phyloP scores from a whole-genome alignment of 2,797 vertebrate species.

The Poeciliopsis gracilis region DNA sequence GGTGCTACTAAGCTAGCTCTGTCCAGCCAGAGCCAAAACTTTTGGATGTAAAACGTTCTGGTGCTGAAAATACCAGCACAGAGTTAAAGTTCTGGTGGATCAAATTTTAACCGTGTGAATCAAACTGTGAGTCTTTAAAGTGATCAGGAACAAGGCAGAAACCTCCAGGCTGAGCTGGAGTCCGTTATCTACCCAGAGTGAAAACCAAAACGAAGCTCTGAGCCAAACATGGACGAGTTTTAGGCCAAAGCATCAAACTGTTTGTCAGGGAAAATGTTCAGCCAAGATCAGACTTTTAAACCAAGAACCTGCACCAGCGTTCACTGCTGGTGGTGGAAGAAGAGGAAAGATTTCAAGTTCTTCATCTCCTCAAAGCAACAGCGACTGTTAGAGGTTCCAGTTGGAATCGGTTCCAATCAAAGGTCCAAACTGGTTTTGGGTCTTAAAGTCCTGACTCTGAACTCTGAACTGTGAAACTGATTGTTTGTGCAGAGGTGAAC shows the following conservation, averaged over 20 bases:
- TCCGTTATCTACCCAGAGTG: not conserved
- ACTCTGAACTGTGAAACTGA: not conserved
- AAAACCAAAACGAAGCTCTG: not conserved
- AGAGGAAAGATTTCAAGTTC: not conserved
- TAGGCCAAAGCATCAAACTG: not conserved
- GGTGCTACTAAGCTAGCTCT: too few relatives aligned
- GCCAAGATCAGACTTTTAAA: not conserved
- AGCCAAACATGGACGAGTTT: not conserved
- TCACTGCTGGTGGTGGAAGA: not conserved
- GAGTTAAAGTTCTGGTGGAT: too few relatives aligned
- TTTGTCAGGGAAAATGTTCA: too few relatives aligned
- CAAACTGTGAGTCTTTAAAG: not conserved
- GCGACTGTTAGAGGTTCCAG: not conserved
- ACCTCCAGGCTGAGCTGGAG: not conserved
- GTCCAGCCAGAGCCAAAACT: too few relatives aligned
- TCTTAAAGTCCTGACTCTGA: not conserved
- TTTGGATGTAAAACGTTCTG: too few relatives aligned
- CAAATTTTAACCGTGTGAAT: not conserved
- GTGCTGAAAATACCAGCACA: too few relatives aligned
- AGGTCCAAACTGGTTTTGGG: not conserved
- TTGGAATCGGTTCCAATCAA: not conserved
- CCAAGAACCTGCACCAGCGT: not conserved
- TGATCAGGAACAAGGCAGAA: not conserved
- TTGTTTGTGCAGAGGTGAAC: not conserved
- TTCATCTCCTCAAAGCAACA: not conserved